These are phyloP conservation scores for Tetraneura akinire DNA, from an alignment of 1,140 invertebrate species.

Conservation along the genomic window DNA sequence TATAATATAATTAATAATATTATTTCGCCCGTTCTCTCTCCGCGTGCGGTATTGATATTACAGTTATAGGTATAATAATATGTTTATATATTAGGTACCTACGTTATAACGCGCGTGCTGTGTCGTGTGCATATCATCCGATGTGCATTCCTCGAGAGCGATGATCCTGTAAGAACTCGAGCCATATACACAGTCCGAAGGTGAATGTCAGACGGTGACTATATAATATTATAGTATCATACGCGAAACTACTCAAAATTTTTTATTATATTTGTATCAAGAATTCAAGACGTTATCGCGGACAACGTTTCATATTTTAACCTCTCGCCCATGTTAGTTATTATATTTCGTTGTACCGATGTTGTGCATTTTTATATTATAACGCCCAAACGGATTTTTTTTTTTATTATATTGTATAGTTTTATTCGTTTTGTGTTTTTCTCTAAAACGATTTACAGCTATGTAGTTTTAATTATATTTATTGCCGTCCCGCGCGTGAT, in stretches of 20 bases:
- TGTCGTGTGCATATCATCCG: neutral
- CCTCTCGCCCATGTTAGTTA: neutral
- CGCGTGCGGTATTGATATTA: too few relatives aligned
- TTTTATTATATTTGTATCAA: too few relatives aligned
- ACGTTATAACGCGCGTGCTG: neutral
- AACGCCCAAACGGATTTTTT: neutral
- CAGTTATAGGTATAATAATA: too few relatives aligned
- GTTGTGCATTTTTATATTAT: too few relatives aligned
- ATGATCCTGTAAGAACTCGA: conserved; percentile 31
- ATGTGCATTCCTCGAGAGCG: conserved; percentile 18
- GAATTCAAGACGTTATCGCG: conserved; percentile 3
- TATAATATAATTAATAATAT: too few relatives aligned
- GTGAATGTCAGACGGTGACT: conserved; percentile 22
- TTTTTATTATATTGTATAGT: neutral
- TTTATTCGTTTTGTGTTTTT: neutral
- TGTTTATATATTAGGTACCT: too few relatives aligned
- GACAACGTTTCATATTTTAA: neutral
- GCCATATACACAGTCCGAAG: neutral
- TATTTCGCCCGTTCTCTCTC: conserved; percentile 1
- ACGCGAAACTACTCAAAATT: too few relatives aligned
- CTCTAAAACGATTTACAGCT: too few relatives aligned
- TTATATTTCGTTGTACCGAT: too few relatives aligned
- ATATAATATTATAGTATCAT: too few relatives aligned
- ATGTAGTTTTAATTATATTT: too few relatives aligned
- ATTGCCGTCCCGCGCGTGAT: too few relatives aligned